These are phyloP conservation scores for Agrochola litura DNA, from an alignment of 2,888 invertebrate species.

Conservation along the genomic window DNA sequence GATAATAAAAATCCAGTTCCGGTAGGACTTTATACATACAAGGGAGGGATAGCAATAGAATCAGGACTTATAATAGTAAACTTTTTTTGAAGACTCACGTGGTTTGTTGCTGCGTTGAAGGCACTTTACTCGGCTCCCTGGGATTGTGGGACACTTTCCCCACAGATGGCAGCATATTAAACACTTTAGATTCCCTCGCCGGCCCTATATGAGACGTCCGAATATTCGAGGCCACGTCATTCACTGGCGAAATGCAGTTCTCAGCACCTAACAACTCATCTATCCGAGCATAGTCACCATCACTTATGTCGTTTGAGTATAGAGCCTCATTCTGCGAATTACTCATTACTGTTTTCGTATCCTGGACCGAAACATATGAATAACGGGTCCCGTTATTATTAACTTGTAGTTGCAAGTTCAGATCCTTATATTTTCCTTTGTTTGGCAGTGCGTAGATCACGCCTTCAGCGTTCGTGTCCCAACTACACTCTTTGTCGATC, in stretches of 20 bases:
- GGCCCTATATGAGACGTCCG: constrained; percentile 86
- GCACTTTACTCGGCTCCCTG: constrained; percentile 82
- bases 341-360: constrained; percentile 87
- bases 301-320: constrained; percentile 84
- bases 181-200: constrained; percentile 78
- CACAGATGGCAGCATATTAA: constrained; percentile 84
- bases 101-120: constrained; percentile 79
- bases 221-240: constrained; percentile 79
- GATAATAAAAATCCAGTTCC: no score
- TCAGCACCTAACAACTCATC: constrained; percentile 85
- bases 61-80: background rate
- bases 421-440: constrained; percentile 88
- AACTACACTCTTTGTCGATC: constrained; percentile 91
- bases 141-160: constrained; percentile 85
- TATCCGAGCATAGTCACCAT: constrained; percentile 87
- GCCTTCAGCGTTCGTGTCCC: constrained; percentile 90
- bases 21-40: background rate
- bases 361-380: constrained; percentile 87
- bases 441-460: constrained; percentile 89
- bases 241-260: constrained; percentile 86
- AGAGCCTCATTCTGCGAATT: constrained; percentile 87
- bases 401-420: constrained; percentile 87
- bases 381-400: constrained; percentile 88
- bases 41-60: background rate
- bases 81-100: constrained; percentile 75